Base-by-base conservation (phyloP, 2,888 invertebrate species). In the Eupeodes latifasciatus region DNA sequence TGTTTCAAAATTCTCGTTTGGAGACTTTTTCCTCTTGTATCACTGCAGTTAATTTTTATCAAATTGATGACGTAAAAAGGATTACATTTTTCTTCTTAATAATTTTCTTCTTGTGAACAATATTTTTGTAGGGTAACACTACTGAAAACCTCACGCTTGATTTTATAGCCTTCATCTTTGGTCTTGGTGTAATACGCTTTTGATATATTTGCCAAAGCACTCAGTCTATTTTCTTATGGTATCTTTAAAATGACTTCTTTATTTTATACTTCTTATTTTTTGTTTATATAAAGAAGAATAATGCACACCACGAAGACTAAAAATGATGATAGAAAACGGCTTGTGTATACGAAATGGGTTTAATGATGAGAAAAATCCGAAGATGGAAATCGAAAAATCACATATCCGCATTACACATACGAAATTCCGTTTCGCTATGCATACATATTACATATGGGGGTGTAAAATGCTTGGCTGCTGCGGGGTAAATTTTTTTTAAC, bases 311-410 rank as follows among this genome's bases (percentile, higher is more conserved):
- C 53, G 1, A 27, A 47, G 16, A 4, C 4, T 16, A 78, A 27
- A 71, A 59, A 71, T 72, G 67, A 76, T 79, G 83, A 83, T 75
- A 55, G 79, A 79, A 66, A 57, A 83, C 55, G 59, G 59, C 47
- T 51, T 59, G 51, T 66, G 71, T 71, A 79, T 64, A 53, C 57
- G 53, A 47, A 71, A 79, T 66, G 66, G 64, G 72, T 87, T 83
- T 83, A 83, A 87, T 87, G 86, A 83, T 59, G 76, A 44, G 69
- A 76, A 87, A 87, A 87, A 86, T 86, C 86, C 79, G 47, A 76
- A 79, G 82, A 87, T 83, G 83, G 71, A 83, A 72, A 81, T 75
- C 62, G n/a, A 62, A 75, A 27, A 75, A 86, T 86, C 74, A 79
- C 76, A 66, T 19, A 62, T 49, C 19, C 61, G 6, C 2, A 40